Evolutionary conservation across 2,888 invertebrate species (phyloP), one percentile per base, ranked within the genome.

Genomic region (Malthinus flaveolus): DNA sequence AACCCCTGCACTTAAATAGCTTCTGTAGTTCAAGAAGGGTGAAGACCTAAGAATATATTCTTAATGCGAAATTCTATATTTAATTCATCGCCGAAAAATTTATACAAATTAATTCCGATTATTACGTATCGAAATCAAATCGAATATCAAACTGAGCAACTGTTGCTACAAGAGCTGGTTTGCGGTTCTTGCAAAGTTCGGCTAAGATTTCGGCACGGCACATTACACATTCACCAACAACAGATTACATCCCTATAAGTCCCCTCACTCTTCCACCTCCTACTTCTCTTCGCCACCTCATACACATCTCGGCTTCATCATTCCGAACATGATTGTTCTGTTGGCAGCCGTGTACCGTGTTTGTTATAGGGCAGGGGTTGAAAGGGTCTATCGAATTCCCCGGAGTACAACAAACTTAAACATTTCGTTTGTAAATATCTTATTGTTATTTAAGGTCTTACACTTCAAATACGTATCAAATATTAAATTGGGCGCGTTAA

Each of bases 1-100:
- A 74, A 75, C 74, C 76, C 75, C 74, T 74, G 69, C 70, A 72
- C 72, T 74, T 73, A 67, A 71, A 72, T 71, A 70, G 69, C 71
- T 74, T 73, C 73, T 70, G 71, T 68, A 65, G 65, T 62, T 64
- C 61, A 61, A 51, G 59, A 72, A 71, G 75, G 74, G 74, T 71
- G 73, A 73, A 64, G 63, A 66, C 63, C 61, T 58, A 59, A 61
- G 59, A 61, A 56, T 59, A 51, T 60, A 50, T 63, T 49, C 47
- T 62, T 56, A 59, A 59, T 59, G 56, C 37, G 60, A 60, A 56
- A 51, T 51, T 59, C 51, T 52, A 60, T 49, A 51, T 51, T 33
- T 7, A 6, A 49, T 35, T 12, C 49, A 34, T 15, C 13, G 15
- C 39, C 3, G n/a, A 42, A 23, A 23, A 23, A 23, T 23, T 2